Evolutionary conservation across 2,113 vertebrate genomes (phyloP).

Genomic region (Notothenia rossii): DNA sequence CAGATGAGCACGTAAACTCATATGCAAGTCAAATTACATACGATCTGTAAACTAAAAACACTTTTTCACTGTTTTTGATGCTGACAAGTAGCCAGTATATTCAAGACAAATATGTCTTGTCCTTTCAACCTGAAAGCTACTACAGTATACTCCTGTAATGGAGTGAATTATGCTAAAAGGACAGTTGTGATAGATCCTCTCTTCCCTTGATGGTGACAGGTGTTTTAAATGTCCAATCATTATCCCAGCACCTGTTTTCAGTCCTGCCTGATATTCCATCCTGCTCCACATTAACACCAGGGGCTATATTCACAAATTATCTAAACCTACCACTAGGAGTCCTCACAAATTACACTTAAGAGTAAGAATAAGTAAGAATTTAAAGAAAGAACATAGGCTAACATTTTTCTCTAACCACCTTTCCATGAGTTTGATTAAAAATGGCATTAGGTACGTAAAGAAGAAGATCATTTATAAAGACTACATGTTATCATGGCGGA

Average conservation of each 20-base stretch:
- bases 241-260: constrained; percentile 3
- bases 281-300: not conserved
- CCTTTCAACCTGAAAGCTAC: constrained; percentile 35
- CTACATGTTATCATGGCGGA: no score
- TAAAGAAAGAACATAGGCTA: no score
- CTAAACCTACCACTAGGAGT: no score
- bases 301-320: not conserved
- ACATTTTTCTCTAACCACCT: no score
- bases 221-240: constrained; percentile 10
- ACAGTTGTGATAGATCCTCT: constrained; percentile 8
- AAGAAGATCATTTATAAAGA: no score
- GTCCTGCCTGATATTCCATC: not conserved
- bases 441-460: no score
- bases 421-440: no score
- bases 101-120: not conserved
- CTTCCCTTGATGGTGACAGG: constrained; percentile 10
- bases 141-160: not conserved
- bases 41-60: not conserved
- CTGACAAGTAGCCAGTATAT: not conserved
- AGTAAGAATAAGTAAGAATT: no score
- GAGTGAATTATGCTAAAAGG: constrained; percentile 14
- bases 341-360: no score
- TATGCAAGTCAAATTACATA: not conserved
- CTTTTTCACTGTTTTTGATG: not conserved
- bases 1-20: not conserved